Percentiles rank a stretch among this genome's conserved stretches.
Conservation (phyloP, 2,888 invertebrate genomes). For the Callosobruchus maculatus region DNA sequence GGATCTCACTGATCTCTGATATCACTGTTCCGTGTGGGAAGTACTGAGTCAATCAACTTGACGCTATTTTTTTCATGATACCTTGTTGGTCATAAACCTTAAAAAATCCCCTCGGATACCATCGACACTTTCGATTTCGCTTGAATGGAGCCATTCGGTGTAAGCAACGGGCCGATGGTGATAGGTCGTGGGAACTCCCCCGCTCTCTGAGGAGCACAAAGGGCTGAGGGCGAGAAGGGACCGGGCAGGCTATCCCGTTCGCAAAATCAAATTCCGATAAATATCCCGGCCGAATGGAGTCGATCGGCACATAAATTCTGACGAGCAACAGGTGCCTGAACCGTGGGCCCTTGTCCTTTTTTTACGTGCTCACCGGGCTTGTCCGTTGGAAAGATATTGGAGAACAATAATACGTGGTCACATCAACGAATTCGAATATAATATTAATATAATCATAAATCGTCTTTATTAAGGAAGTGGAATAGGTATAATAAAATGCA, state of each 20-base stretch:
- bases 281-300: conserved; percentile 30
- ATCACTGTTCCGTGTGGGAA: too few species aligned
- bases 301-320: conserved; percentile 31
- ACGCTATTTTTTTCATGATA: too few species aligned
- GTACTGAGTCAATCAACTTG: too few species aligned
- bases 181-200: not conserved
- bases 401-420: too few species aligned
- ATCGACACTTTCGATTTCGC: not conserved
- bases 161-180: not conserved
- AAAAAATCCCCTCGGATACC: not conserved
- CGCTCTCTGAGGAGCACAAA: not conserved
- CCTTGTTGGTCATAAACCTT: not conserved
- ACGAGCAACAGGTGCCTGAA: conserved; percentile 30
- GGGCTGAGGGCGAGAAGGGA: not conserved
- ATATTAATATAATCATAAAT: too few species aligned
- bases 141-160: not conserved
- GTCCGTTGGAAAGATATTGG: too few species aligned
- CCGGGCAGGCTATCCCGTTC: not conserved
- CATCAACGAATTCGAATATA: too few species aligned
- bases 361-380: not conserved
- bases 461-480: too few species aligned
- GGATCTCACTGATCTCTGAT: too few species aligned
- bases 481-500: too few species aligned
- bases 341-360: not conserved
- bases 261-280: conserved; percentile 34